These are phyloP conservation scores for Elegia similella DNA, from an alignment of 2,888 invertebrate genomes.

Conservation along the genomic window DNA sequence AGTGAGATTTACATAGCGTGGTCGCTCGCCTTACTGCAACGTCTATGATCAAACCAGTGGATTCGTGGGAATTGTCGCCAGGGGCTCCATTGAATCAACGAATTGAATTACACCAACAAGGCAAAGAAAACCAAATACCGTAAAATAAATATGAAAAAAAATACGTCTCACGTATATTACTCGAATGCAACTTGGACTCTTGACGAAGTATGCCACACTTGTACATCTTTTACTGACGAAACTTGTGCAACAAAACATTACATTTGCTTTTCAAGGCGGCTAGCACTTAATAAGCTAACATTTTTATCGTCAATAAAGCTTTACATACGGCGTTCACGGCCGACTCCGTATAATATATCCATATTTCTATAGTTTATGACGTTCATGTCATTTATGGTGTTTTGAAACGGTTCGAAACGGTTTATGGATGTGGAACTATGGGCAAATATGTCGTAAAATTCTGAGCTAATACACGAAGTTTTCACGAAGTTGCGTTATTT, in stretches of 20 bases:
- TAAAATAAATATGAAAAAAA: too few species aligned
- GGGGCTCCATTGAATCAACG: too few species aligned
- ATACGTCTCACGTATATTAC: too few species aligned
- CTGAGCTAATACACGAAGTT: neutral
- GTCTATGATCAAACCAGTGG: too few species aligned
- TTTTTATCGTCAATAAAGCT: conserved; percentile 1
- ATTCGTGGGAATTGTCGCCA: too few species aligned
- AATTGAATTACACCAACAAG: too few species aligned
- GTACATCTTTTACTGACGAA: too few species aligned
- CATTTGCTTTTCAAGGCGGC: neutral
- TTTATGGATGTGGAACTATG: neutral
- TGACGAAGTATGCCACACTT: too few species aligned
- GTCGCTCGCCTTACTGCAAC: too few species aligned
- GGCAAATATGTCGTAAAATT: neutral
- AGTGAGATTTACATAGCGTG: too few species aligned
- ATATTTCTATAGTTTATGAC: conserved; percentile 25
- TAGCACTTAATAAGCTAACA: neutral
- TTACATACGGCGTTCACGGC: conserved; percentile 11
- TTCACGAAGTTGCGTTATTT: neutral
- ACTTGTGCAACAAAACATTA: neutral
- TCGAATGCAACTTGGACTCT: too few species aligned
- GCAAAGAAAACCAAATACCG: too few species aligned
- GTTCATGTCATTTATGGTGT: conserved; percentile 5
- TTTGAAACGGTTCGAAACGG: neutral
- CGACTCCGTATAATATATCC: conserved; percentile 21